Conservation (phyloP, 2,113 vertebrate species). For the Pteronura brasiliensis region DNA sequence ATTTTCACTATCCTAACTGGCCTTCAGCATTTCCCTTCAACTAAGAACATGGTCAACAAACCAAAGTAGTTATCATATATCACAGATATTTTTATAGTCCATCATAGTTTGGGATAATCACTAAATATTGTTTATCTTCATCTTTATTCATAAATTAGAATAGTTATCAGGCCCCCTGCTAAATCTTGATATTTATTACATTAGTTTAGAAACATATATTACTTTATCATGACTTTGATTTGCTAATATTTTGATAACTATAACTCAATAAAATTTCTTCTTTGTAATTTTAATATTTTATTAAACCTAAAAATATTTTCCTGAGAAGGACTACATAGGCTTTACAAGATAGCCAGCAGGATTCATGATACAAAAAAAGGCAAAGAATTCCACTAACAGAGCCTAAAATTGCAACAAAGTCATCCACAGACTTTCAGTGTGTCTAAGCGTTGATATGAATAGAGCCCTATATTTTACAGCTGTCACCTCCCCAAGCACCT, state of each 20-base stretch:
- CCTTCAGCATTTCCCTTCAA: not conserved
- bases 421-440: not conserved
- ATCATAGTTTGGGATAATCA: not conserved
- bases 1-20: not conserved
- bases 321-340: not conserved
- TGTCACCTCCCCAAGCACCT: not conserved
- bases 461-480: not conserved
- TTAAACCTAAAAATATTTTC: not conserved
- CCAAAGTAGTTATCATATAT: not conserved
- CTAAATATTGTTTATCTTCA: not conserved
- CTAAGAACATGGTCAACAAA: not conserved
- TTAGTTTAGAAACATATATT: not conserved
- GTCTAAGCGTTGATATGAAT: not conserved
- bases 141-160: not conserved
- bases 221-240: not conserved
- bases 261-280: not conserved
- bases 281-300: not conserved
- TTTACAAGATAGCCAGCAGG: not conserved
- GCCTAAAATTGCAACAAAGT: not conserved
- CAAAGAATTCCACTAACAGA: not conserved
- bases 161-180: not conserved
- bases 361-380: not conserved
- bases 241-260: not conserved
- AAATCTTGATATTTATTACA: not conserved
- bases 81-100: not conserved